Conservation (phyloP, 2,797 vertebrate genomes). For the Tinamus major region DNA sequence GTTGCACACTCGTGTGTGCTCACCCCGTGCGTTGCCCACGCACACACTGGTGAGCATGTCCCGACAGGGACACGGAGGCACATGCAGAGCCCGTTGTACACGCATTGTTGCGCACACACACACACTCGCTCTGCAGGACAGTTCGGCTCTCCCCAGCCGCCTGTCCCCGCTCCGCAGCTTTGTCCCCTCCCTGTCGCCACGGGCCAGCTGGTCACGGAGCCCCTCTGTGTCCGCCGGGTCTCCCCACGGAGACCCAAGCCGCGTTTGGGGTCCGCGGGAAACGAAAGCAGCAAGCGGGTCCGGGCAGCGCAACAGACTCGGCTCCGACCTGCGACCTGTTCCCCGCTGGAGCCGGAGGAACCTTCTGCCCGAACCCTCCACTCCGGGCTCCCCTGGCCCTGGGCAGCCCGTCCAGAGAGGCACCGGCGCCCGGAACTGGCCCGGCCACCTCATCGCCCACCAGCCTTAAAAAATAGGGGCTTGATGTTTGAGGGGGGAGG, state of each 20-base stretch:
- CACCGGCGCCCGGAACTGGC: background rate
- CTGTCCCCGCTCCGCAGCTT: background rate
- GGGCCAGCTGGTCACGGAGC: background rate
- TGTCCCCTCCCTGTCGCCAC: background rate
- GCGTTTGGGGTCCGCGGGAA: background rate
- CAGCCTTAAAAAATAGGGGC: accelerated
- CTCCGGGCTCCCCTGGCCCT: background rate
- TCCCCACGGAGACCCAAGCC: background rate
- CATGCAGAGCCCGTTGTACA: background rate
- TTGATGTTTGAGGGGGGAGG: accelerated
- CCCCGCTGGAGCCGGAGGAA: background rate
- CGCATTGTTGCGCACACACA: background rate
- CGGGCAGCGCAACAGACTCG: background rate
- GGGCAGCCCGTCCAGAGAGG: background rate
- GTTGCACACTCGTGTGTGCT: background rate
- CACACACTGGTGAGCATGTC: too few species aligned
- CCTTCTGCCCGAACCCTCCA: background rate
- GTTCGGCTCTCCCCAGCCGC: background rate
- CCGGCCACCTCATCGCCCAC: background rate
- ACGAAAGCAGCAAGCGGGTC: background rate
- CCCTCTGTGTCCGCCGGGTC: background rate
- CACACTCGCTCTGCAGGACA: background rate
- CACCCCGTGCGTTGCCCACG: background rate
- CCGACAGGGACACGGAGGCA: too few species aligned
- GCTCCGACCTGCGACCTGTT: background rate